phyloP scores from a whole-genome alignment of 2,113 vertebrate genomes.

The Eudyptes chrysolophus region DNA sequence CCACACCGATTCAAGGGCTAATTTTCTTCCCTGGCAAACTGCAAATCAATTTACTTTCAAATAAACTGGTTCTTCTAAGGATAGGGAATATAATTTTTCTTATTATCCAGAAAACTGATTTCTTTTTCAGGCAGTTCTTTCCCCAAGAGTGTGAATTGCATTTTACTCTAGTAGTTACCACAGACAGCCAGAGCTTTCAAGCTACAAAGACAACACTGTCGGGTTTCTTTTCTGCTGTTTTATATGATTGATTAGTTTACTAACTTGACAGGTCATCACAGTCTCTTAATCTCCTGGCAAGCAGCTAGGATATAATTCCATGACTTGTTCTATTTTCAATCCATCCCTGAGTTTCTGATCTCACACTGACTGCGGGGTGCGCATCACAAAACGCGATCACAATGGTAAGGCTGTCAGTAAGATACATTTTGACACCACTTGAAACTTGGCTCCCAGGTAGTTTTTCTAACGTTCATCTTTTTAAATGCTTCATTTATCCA shows the following conservation, averaged over 20 bases:
- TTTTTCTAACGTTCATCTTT: neutral
- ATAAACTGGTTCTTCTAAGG: neutral
- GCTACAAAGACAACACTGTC: neutral
- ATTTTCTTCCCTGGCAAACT: neutral
- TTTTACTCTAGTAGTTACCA: neutral
- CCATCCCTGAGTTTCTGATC: neutral
- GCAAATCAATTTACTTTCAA: neutral
- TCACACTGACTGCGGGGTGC: neutral
- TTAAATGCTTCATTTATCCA: neutral
- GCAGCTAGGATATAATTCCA: neutral
- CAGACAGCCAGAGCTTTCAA: neutral
- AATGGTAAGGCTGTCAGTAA: neutral
- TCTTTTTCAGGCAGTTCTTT: neutral
- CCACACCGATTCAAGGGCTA: neutral
- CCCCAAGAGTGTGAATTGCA: neutral
- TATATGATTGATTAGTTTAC: neutral
- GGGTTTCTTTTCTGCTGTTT: neutral
- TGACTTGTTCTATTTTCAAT: neutral
- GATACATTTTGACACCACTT: neutral
- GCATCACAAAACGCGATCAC: neutral
- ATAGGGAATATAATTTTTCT: neutral
- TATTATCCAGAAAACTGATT: neutral
- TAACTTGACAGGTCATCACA: neutral
- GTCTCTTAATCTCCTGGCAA: neutral
- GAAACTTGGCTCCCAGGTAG: neutral